phyloP scores from a whole-genome alignment of 2,888 invertebrate species.

The Coremacera marginata region DNA sequence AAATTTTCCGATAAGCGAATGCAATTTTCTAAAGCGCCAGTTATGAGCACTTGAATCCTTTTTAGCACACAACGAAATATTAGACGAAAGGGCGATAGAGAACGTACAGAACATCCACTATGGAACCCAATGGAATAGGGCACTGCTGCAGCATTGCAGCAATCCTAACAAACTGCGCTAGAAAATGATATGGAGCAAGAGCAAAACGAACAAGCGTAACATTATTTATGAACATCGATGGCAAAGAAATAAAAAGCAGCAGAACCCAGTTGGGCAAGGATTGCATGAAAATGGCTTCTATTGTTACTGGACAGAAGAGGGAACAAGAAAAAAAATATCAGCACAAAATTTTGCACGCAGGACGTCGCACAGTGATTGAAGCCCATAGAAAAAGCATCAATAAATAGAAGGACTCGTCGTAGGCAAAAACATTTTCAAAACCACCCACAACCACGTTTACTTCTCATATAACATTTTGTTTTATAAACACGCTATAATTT shows the following conservation, averaged over 20 bases:
- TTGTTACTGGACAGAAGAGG: no score
- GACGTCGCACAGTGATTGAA: no score
- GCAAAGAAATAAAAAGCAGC: background rate
- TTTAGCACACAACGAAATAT: conserved; percentile 16
- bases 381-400: no score
- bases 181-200: background rate
- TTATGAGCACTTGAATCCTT: conserved; percentile 27
- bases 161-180: background rate
- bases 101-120: background rate
- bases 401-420: no score
- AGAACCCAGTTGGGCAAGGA: background rate
- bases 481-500: no score
- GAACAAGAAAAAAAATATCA: no score
- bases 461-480: no score
- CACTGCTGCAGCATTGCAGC: background rate
- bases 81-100: background rate
- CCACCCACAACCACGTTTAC: no score
- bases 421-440: no score
- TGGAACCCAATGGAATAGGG: no score
- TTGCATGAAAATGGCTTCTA: no score
- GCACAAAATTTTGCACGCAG: no score
- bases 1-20: conserved; percentile 28
- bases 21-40: conserved; percentile 29
- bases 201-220: background rate
- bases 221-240: conserved; percentile 1